phyloP scores from a whole-genome alignment of 2,113 vertebrate genomes.

The Odocoileus hemionus region DNA sequence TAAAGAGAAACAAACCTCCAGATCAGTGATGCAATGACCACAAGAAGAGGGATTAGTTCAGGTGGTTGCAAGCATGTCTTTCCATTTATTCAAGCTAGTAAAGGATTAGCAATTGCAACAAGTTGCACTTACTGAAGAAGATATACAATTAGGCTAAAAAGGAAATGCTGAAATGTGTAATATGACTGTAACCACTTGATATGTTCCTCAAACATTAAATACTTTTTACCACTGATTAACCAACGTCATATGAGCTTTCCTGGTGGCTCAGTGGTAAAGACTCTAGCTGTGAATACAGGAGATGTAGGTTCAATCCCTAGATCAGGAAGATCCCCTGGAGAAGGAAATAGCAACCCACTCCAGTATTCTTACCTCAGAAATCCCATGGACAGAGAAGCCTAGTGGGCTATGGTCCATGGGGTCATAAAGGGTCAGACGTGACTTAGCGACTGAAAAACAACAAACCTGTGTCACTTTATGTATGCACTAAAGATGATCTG shows the following conservation, averaged over 20 bases:
- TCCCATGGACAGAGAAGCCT: neutral
- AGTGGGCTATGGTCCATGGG: neutral
- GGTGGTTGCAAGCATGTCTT: neutral
- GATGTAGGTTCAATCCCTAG: neutral
- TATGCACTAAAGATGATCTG: neutral
- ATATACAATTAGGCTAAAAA: neutral
- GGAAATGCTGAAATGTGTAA: neutral
- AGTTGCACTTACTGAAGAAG: neutral
- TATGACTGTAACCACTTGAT: neutral
- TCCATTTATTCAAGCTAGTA: neutral
- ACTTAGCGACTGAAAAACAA: neutral
- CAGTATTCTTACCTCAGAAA: neutral
- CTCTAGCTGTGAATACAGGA: fast-evolving
- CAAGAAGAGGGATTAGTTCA: neutral
- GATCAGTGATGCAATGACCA: neutral
- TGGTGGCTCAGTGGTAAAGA: neutral
- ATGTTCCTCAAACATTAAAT: neutral
- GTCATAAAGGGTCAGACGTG: fast-evolving
- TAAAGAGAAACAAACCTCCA: neutral
- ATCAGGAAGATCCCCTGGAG: neutral
- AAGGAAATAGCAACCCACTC: neutral
- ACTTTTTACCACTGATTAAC: neutral
- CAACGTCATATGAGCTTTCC: neutral
- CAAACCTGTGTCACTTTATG: neutral
- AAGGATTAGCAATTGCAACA: neutral